Evolutionary conservation across 1,140 invertebrate genomes (phyloP).

Genomic region (Drosophila tristis): DNA sequence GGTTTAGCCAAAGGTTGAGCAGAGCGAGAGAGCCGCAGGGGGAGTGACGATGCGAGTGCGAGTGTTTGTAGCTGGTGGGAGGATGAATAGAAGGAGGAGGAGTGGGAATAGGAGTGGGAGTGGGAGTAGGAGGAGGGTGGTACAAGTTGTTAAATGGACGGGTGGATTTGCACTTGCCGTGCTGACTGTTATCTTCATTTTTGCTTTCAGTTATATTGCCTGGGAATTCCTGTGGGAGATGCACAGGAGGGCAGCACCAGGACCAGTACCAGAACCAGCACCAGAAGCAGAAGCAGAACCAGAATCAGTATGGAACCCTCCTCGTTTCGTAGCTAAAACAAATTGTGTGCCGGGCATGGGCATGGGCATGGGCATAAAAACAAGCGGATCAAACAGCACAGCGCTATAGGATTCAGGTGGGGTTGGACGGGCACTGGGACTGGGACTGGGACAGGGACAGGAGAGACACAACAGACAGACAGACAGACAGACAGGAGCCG

Average conservation of each 20-base stretch:
- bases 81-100: not conserved
- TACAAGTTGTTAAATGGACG: conserved; percentile 83
- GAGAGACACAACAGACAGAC: no score
- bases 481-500: conserved; percentile 14
- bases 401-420: not conserved
- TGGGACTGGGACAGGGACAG: not conserved
- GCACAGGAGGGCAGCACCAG: conserved; percentile 8
- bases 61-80: conserved; percentile 12
- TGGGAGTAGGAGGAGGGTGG: conserved; percentile 4
- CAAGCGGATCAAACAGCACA: conserved; percentile 73
- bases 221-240: conserved; percentile 82
- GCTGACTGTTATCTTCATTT: conserved; percentile 83
- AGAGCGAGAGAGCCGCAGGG: conserved; percentile 10
- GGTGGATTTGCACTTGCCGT: conserved; percentile 84
- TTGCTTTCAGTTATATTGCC: conserved; percentile 84
- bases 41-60: conserved; percentile 8
- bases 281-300: not conserved
- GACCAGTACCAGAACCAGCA: conserved; percentile 7
- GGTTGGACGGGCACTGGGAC: not conserved
- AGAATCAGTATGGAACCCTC: conserved; percentile 4
- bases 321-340: conserved; percentile 53
- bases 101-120: not conserved
- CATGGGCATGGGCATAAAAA: conserved; percentile 65
- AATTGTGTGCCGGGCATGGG: conserved; percentile 58
- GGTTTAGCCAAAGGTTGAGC: conserved; percentile 58